Evolutionary conservation across 2,888 invertebrate species (phyloP), one percentile per base, ranked within the genome.

Genomic region (Lepidochitona cinerea): DNA sequence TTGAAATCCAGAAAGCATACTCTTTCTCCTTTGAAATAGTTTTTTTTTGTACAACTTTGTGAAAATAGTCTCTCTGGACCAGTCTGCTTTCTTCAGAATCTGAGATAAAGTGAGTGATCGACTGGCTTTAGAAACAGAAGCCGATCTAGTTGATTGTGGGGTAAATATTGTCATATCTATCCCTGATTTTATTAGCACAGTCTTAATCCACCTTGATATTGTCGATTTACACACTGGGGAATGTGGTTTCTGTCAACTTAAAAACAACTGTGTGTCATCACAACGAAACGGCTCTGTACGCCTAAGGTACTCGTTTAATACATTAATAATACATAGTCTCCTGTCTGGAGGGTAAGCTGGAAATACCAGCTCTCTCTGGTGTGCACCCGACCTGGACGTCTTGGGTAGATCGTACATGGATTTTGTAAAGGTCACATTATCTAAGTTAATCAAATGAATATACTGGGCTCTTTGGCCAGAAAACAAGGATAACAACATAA

Each of bases 101-200:
- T 9, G 9, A 41, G 9, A 18, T 12, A 41, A 41, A 12, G 41
- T 9, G 9, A 41, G 9, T 12, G 41, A 41, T 9, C 18, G 9
- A 37, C 29, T 36, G 23, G 18, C 23, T 23, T n/a, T n/a, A n/a
- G n/a, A n/a, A n/a, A n/a, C n/a, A n/a, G n/a, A n/a, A 12, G 73
- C 77, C 26, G 79, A 36, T 32, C 75, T 71, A 32, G 75, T 76
- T 36, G 73, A 76, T 37, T 77, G 76, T 9, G 77, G 52, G 32
- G 65, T 74, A 70, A 70, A 79, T n/a, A 54, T 49, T 12, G n/a
- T 71, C 32, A 70, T 64, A 67, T 77, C 76, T 18, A 79, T 75
- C 0, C 75, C 76, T 18, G 74, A 68, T 23, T 64, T 54, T 6
- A 26, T 37, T 52, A 77, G 18, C n/a, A 74, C 53, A 32, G n/a